Base-by-base conservation (phyloP, 92 coral and sea anemone species). In the Phymanthus crucifer region DNA sequence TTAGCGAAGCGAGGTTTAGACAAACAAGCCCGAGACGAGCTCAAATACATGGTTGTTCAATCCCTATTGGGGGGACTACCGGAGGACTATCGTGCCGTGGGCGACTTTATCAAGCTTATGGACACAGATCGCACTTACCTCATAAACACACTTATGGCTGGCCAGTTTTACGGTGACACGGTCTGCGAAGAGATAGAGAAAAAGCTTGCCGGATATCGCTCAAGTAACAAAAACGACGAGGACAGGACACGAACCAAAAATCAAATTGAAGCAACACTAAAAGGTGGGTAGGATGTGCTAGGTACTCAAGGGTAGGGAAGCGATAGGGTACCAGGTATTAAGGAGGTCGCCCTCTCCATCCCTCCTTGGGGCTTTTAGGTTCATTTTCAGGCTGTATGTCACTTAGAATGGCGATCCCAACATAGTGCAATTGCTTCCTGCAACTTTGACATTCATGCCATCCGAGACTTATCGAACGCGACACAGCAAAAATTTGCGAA, bases 1-100 rank as follows among this genome's bases (percentile, higher is more conserved):
- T 50, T 87, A 34, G 90, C 90, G n/a, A 87, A 87, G 77, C 72
- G 29, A 16, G 86, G 84, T 45, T 75, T 72, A 54, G 73, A 31
- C 40, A 32, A 46, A 11, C 68, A 73, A 17, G 85, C 79, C 14
- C 37, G 83, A 40, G 50, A 83, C 2, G 57, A 69, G 54, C 87
- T 76, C 32, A 27, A 48, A n/a, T 71, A 54, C 26, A 32, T 75
- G 21, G 78, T 71, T 4, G 8, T 47, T 4, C 56, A 78, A 37
- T 24, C 74, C 13, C 40, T 76, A 24, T 29, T 86, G 27, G 80
- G 56, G 16, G 77, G 48, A 9, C 46, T 82, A 80, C 83, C 91
- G 12, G 48, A 74, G 0, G 73, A 82, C 5, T 87, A 73, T 23
- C 87, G 75, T 21, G 87, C 83, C 24, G 83, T 66, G 35, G 91